These are phyloP conservation scores for Porites australiensis DNA, from an alignment of 64 coral and sea anemone genomes.

Conservation along the genomic window DNA sequence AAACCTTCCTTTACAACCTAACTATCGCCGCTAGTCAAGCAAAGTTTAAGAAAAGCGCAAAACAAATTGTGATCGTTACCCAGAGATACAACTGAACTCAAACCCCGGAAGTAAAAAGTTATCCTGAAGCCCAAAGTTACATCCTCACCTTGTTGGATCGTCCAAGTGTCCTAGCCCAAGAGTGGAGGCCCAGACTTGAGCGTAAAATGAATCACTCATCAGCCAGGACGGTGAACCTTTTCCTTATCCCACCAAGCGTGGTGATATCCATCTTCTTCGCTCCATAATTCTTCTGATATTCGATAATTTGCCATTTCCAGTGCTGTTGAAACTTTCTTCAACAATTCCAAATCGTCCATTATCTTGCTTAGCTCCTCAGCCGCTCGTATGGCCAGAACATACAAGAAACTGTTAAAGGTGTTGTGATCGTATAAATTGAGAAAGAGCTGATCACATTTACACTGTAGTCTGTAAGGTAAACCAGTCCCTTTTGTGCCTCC, in stretches of 20 bases:
- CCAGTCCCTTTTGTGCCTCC: slow-evolving; percentile 48
- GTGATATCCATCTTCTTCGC: slow-evolving; percentile 63
- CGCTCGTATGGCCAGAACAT: slow-evolving; percentile 64
- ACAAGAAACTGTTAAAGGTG: slow-evolving; percentile 79
- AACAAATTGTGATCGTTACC: too few relatives aligned
- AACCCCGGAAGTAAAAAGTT: too few relatives aligned
- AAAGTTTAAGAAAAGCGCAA: too few relatives aligned
- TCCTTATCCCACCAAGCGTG: slow-evolving; percentile 78
- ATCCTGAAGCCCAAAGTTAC: not conserved
- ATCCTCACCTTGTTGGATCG: slow-evolving; percentile 33
- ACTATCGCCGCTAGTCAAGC: too few relatives aligned
- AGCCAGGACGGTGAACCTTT: slow-evolving; percentile 65
- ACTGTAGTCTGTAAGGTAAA: slow-evolving; percentile 54
- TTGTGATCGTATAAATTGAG: slow-evolving; percentile 69
- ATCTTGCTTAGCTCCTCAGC: slow-evolving; percentile 32
- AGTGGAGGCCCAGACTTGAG: slow-evolving; percentile 78
- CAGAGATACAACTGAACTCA: too few relatives aligned
- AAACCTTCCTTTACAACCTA: too few relatives aligned
- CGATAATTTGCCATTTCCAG: not conserved
- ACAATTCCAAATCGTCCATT: slow-evolving; percentile 12
- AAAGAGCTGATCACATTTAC: slow-evolving; percentile 47
- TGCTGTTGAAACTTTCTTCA: slow-evolving; percentile 9
- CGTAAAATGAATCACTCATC: slow-evolving; percentile 80
- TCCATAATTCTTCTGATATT: slow-evolving; percentile 73
- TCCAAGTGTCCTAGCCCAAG: slow-evolving; percentile 59